These are phyloP conservation scores for Micropterix aruncella DNA, from an alignment of 2,888 invertebrate genomes.

Conservation along the genomic window DNA sequence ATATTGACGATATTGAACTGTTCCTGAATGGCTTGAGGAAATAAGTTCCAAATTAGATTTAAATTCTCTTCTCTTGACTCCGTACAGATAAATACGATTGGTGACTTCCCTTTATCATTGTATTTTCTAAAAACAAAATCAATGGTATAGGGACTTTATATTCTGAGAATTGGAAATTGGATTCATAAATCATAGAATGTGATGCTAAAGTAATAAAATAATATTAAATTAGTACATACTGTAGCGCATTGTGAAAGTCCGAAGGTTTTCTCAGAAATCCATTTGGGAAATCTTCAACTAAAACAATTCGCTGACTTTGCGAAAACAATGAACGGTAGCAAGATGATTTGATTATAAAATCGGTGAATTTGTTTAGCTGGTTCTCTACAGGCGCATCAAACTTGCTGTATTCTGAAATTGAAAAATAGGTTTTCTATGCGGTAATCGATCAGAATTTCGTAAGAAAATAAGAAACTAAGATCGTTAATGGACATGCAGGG, in stretches of 20 bases:
- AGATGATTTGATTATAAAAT: slow-evolving; percentile 65
- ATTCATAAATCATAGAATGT: too few relatives aligned
- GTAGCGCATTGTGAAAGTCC: slow-evolving; percentile 50
- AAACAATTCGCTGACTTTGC: slow-evolving; percentile 41
- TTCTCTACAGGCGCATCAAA: slow-evolving; percentile 20
- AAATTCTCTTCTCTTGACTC: slow-evolving; percentile 46
- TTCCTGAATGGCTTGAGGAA: slow-evolving; percentile 45
- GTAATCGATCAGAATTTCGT: slow-evolving; percentile 1
- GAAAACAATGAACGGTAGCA: slow-evolving; percentile 51
- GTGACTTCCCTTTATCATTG: slow-evolving; percentile 44
- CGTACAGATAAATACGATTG: slow-evolving; percentile 59
- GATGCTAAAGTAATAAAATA: too few relatives aligned
- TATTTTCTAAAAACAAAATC: slow-evolving; percentile 35
- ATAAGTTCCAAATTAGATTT: slow-evolving; percentile 45
- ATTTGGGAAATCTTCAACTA: slow-evolving; percentile 78
- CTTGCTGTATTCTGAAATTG: not conserved
- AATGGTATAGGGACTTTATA: slow-evolving; percentile 3
- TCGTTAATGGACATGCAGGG: too few relatives aligned
- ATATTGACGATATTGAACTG: slow-evolving; percentile 52
- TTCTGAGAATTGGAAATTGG: too few relatives aligned
- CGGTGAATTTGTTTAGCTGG: slow-evolving; percentile 57
- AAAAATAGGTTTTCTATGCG: slow-evolving; percentile 7
- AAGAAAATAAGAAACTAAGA: too few relatives aligned
- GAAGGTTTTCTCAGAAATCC: slow-evolving; percentile 49
- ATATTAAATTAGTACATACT: too few relatives aligned